Evolutionary conservation across 2,113 vertebrate species (phyloP).

Genomic region (Candoia aspera): DNA sequence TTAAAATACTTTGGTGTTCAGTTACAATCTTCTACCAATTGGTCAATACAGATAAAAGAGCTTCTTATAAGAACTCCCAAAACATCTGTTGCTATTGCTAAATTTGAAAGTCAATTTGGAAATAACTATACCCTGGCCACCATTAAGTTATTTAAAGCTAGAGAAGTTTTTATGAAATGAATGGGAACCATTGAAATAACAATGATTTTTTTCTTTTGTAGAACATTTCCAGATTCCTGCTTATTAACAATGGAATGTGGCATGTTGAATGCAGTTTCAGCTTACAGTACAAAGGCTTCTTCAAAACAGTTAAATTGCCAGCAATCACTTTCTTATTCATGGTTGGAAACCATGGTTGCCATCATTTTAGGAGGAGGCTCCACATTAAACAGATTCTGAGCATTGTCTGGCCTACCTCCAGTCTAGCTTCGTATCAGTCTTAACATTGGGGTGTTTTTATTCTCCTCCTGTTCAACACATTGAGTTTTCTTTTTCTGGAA

Average conservation of each 20-base stretch:
- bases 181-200: slow-evolving; percentile 1
- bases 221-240: slow-evolving; percentile 19
- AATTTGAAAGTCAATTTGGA: not conserved
- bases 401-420: not conserved
- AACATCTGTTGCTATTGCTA: not conserved
- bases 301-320: slow-evolving; percentile 32
- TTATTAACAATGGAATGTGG: slow-evolving; percentile 35
- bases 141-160: not conserved
- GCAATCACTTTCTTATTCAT: fast-evolving
- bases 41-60: not conserved
- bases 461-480: not conserved
- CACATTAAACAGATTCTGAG: not conserved
- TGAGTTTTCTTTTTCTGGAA: not conserved
- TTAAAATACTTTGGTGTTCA: not conserved
- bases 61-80: not conserved
- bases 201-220: not conserved
- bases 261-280: not conserved
- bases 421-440: not conserved
- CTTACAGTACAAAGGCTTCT: slow-evolving; percentile 33
- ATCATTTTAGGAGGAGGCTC: not conserved
- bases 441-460: not conserved
- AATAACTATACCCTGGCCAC: not conserved
- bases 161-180: not conserved
- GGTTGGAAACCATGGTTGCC: not conserved
- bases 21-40: not conserved